Evolutionary conservation across 2,888 invertebrate species (phyloP).

Genomic region (Drosophila prolongata): DNA sequence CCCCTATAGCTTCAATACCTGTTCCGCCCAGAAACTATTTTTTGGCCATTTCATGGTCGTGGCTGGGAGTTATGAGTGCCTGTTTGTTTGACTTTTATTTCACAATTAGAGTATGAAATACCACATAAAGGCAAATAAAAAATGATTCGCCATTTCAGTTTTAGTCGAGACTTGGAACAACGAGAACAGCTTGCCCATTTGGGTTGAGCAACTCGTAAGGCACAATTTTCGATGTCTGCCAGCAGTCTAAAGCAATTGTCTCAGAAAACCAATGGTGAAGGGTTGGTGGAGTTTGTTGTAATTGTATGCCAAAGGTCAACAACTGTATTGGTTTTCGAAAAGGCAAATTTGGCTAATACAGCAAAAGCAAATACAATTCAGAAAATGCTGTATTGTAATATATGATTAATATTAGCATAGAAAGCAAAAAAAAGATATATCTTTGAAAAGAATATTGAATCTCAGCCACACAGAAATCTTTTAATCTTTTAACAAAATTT

Average conservation of each 20-base stretch:
- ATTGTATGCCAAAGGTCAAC: conserved; percentile 69
- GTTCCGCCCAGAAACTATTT: conserved; percentile 6
- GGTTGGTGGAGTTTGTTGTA: conserved; percentile 28
- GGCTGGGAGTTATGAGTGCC: conserved; percentile 34
- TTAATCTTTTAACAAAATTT: too few species aligned
- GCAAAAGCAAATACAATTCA: conserved; percentile 8
- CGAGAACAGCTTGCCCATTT: conserved; percentile 68
- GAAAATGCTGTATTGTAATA: conserved; percentile 1
- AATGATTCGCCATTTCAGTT: conserved; percentile 11
- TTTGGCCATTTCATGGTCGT: conserved; percentile 9
- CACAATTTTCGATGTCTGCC: conserved; percentile 36
- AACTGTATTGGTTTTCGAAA: conserved; percentile 47
- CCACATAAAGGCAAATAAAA: conserved; percentile 22
- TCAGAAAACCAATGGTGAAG: conserved; percentile 1
- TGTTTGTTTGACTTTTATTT: conserved; percentile 54
- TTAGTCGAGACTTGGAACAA: conserved; percentile 22
- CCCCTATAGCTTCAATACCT: conserved; percentile 24
- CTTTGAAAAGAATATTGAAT: too few species aligned
- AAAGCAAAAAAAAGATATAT: too few species aligned
- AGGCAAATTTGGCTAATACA: conserved; percentile 24
- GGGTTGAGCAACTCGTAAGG: conserved; percentile 34
- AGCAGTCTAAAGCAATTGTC: conserved; percentile 22
- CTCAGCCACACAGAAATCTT: too few species aligned
- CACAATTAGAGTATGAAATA: conserved; percentile 55
- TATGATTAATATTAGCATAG: not conserved